Conservation (phyloP, 2,888 invertebrate species). For the Eledona agricola region DNA sequence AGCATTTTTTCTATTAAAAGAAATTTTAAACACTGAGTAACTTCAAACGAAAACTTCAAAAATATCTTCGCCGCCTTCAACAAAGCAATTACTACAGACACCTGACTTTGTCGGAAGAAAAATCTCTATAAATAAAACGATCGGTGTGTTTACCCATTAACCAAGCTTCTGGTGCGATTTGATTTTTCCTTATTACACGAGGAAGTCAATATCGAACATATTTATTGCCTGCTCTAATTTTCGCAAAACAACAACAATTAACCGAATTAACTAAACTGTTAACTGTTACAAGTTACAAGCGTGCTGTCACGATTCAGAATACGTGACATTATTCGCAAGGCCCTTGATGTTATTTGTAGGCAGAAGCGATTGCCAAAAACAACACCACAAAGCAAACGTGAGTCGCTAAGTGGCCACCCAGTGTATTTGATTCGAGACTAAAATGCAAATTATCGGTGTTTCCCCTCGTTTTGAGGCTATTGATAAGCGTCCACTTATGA, state of each 20-base stretch:
- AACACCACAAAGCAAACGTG: conserved; percentile 17
- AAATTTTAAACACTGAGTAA: not conserved
- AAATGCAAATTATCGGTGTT: conserved; percentile 2
- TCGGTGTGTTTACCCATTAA: not conserved
- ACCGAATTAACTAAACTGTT: too few species aligned
- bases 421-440: not conserved
- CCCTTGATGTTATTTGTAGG: conserved; percentile 12
- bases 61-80: not conserved
- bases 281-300: too few species aligned
- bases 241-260: too few species aligned
- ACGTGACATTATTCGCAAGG: conserved; percentile 13
- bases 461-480: conserved; percentile 17
- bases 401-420: conserved; percentile 1
- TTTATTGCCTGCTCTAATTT: too few species aligned
- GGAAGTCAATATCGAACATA: too few species aligned
- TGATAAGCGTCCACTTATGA: conserved; percentile 6
- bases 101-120: conserved; percentile 1
- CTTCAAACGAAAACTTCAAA: not conserved
- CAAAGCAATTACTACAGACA: not conserved
- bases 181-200: too few species aligned
- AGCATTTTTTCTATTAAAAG: too few species aligned
- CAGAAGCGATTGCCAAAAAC: conserved; percentile 15
- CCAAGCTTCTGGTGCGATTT: too few species aligned
- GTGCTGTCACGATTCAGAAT: conserved; percentile 15
- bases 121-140: not conserved